Conservation (phyloP, 2,113 vertebrate species). For the Datnioides undecimradiatus region DNA sequence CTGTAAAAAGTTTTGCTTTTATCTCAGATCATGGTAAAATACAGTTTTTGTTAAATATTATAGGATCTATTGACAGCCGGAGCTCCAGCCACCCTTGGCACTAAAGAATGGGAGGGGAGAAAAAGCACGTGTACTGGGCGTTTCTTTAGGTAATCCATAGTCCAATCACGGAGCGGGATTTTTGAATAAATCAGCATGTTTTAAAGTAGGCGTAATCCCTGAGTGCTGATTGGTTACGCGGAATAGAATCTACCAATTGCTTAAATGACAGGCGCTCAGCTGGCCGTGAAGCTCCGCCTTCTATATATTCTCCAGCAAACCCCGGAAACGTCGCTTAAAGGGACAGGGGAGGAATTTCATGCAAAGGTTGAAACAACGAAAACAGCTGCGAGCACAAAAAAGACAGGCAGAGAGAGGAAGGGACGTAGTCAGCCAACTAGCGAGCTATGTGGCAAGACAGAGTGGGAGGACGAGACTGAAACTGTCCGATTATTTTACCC, state of each 20-base stretch:
- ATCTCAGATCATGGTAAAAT: background rate
- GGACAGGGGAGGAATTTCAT: conserved; percentile 71
- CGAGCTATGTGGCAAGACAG: conserved; percentile 51
- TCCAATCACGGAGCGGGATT: conserved; percentile 55
- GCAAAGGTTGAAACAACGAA: conserved; percentile 75
- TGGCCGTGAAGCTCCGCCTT: conserved; percentile 74
- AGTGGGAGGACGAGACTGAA: conserved; percentile 46
- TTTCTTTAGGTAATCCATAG: conserved; percentile 27
- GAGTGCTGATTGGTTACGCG: conserved; percentile 55
- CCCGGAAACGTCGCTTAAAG: conserved; percentile 86
- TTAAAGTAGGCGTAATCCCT: background rate
- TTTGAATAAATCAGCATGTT: conserved; percentile 71
- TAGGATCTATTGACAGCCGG: background rate
- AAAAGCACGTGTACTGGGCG: conserved; percentile 87
- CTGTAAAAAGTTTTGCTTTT: background rate
- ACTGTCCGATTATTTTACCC: background rate
- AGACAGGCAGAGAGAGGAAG: conserved; percentile 54
- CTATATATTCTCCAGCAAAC: conserved; percentile 52
- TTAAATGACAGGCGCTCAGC: conserved; percentile 82
- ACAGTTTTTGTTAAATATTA: conserved; percentile 13
- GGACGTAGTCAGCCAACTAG: conserved; percentile 53
- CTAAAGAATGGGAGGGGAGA: conserved; percentile 60
- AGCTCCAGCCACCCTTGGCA: conserved; percentile 12
- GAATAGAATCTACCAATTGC: conserved; percentile 68
- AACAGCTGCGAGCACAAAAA: conserved; percentile 76